phyloP scores from a whole-genome alignment of 2,113 vertebrate genomes.

The Ascaphus truei region DNA sequence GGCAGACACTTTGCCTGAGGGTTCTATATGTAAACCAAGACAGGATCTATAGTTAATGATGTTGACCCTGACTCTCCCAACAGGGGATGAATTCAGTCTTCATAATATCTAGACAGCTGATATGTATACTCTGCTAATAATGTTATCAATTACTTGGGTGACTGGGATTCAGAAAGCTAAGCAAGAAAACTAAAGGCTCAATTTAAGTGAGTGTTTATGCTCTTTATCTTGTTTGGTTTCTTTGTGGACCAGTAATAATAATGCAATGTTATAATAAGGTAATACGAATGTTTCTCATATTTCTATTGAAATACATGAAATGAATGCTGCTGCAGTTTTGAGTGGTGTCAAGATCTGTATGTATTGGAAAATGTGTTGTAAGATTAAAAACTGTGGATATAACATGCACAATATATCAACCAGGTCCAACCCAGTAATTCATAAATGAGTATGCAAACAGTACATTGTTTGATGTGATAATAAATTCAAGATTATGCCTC shows the following conservation, averaged over 20 bases:
- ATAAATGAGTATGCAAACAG: no score
- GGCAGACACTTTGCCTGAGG: slow-evolving; percentile 91
- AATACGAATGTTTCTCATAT: background rate
- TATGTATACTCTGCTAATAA: slow-evolving; percentile 94
- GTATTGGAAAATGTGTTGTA: no score
- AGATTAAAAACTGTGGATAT: no score
- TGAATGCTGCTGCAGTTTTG: no score
- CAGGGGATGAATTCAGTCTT: slow-evolving; percentile 93
- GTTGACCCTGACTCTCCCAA: slow-evolving; percentile 96
- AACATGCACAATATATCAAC: no score
- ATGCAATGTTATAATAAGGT: background rate
- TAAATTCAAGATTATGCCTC: no score
- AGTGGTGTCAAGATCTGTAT: no score
- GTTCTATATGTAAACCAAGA: slow-evolving; percentile 73
- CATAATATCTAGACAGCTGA: slow-evolving; percentile 95
- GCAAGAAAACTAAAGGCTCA: background rate
- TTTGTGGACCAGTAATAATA: background rate
- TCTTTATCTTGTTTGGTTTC: background rate
- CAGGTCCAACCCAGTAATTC: no score
- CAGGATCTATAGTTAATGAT: slow-evolving; percentile 92
- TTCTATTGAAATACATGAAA: background rate
- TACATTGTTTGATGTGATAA: no score
- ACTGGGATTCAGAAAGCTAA: background rate
- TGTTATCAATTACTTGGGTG: slow-evolving; percentile 86
- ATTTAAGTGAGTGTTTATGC: background rate